Conservation (phyloP, 2,797 vertebrate species). For the Lepus townsendii region DNA sequence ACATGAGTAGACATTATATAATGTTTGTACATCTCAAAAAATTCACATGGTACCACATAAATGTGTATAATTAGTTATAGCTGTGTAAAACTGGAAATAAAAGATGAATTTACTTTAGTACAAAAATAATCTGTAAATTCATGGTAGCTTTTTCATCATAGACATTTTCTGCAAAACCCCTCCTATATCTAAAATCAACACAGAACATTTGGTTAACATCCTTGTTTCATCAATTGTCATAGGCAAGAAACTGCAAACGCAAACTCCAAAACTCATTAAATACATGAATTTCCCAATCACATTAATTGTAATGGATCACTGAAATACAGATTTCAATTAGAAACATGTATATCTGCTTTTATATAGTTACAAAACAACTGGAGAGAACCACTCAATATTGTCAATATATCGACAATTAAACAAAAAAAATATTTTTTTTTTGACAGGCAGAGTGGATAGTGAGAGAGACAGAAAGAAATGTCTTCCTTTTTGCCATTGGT, state of each 20-base stretch:
- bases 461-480: too few species aligned
- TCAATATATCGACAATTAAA: constrained; percentile 17
- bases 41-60: too few species aligned
- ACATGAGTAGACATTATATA: too few species aligned
- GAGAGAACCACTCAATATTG: background rate
- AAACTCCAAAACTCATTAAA: constrained; percentile 58
- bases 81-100: too few species aligned
- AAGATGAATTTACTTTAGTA: too few species aligned
- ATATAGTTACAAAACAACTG: background rate
- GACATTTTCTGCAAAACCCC: too few species aligned
- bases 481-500: too few species aligned
- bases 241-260: constrained; percentile 42
- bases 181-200: background rate
- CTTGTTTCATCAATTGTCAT: background rate
- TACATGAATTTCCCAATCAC: constrained; percentile 1
- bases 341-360: constrained; percentile 65
- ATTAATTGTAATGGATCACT: constrained; percentile 42
- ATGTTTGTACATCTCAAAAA: too few species aligned
- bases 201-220: background rate
- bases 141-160: too few species aligned
- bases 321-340: constrained; percentile 76
- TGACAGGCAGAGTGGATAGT: too few species aligned
- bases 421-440: background rate
- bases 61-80: too few species aligned
- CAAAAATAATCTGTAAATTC: too few species aligned